Percentiles rank a stretch among this genome's conserved stretches.
Conservation (phyloP, 2,888 invertebrate genomes). For the Plebejus argus region DNA sequence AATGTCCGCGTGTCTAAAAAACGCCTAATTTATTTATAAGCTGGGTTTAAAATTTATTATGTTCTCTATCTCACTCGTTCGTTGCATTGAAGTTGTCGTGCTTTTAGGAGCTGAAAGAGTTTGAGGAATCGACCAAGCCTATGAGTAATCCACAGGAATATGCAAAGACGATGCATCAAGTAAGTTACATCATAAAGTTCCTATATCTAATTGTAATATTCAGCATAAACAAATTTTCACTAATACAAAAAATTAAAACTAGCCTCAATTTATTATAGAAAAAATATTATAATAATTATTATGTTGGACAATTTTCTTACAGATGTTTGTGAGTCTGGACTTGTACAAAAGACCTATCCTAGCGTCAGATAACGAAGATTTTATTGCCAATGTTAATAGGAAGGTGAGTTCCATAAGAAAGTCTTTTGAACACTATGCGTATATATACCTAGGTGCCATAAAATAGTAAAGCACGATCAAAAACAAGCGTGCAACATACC, state of each 20-base stretch:
- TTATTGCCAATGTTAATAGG: constrained; percentile 79
- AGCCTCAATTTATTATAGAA: not conserved
- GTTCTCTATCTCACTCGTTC: too few species aligned
- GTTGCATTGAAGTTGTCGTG: not conserved
- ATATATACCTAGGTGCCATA: not conserved
- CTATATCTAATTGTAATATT: too few species aligned
- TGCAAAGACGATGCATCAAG: constrained; percentile 72
- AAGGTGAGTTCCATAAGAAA: constrained; percentile 58
- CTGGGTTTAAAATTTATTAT: too few species aligned
- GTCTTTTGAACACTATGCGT: not conserved
- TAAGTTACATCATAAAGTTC: constrained; percentile 38
- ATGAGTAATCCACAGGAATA: constrained; percentile 56
- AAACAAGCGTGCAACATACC: too few species aligned
- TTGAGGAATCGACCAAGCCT: constrained; percentile 56
- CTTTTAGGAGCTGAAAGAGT: constrained; percentile 63
- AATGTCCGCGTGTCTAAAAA: too few species aligned
- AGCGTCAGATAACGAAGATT: constrained; percentile 80
- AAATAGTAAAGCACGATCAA: too few species aligned
- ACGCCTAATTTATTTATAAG: too few species aligned
- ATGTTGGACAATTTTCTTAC: constrained; percentile 43
- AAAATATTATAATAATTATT: not conserved
- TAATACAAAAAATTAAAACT: too few species aligned
- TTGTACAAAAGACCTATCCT: constrained; percentile 71
- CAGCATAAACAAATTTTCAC: too few species aligned
- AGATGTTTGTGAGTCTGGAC: constrained; percentile 72